Evolutionary conservation across 2,797 vertebrate species (phyloP), one percentile per base, ranked within the genome.

Genomic region (Tauraco hartlaubi): DNA sequence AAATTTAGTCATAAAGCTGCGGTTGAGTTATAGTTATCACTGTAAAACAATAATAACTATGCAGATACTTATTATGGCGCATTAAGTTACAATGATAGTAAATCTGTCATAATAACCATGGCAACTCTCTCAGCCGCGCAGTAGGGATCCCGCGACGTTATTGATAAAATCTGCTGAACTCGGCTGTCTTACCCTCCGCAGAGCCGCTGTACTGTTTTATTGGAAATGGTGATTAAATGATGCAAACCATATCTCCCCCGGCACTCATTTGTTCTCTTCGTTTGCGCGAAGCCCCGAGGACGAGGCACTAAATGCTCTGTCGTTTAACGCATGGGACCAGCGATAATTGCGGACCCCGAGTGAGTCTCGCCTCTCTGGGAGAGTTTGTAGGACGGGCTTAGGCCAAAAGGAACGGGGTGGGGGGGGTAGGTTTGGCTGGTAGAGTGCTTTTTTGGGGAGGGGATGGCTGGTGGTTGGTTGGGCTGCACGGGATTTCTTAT

Each of bases 1-100:
- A 95, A 94, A 95, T 85, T 92, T 90, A 96, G 93, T 74, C 90
- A 85, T 96, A 97, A 97, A 97, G 75, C 92, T 96, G 89, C 5
- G 90, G 94, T 90, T 80, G 93, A 85, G 49, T 92, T 94, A 95
- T 48, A 92, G 95, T 96, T 96, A 97, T 96, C 97, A 92, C 82
- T 96, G 66, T 95, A 95, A 95, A 97, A 96, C 94, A 97, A 84
- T 94, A 97, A 96, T 96, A 97, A 97, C 94, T 92, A 92, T 93
- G 94, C 88, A 95, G 95, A 97, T 96, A 84, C 90, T 96, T 95
- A 93, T 97, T 92, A 92, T 87, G 71, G 84, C 78, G 94, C 91
- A 95, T 96, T 90, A 84, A 93, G 89, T 95, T 94, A 91, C 88
- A 80, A 35, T 85, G 92, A 76, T 75, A 94, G 93, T 95, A 97